These are phyloP conservation scores for Mya arenaria DNA, from an alignment of 1,140 invertebrate genomes.

Conservation along the genomic window DNA sequence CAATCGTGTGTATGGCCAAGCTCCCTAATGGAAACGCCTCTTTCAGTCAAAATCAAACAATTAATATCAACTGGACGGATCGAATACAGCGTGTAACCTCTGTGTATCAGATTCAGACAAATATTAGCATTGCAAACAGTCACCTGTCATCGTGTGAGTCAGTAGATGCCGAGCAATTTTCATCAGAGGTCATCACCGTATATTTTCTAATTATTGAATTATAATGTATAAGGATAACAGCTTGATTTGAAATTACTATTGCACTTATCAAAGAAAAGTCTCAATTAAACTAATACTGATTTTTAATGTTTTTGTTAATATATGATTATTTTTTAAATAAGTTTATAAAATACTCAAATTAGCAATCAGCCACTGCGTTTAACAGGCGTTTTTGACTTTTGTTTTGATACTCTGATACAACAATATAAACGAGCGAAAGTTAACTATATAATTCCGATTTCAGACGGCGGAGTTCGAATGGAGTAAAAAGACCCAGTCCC, in stretches of 20 bases:
- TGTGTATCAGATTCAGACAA: neutral
- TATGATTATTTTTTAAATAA: neutral
- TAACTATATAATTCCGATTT: neutral
- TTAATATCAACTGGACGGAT: neutral
- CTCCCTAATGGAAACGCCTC: neutral
- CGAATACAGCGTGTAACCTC: neutral
- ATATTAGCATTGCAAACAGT: neutral
- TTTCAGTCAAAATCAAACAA: no score
- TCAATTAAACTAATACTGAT: neutral
- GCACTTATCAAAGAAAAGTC: neutral
- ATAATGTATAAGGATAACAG: no score
- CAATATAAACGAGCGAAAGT: neutral
- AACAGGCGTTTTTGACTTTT: no score
- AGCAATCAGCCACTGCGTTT: no score
- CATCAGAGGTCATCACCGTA: neutral
- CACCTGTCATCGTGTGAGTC: no score
- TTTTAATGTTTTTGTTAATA: neutral
- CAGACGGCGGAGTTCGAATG: conserved; percentile 8
- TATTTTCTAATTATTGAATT: no score
- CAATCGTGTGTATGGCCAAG: conserved; percentile 36
- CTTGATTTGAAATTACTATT: no score
- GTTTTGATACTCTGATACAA: neutral
- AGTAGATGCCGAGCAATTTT: neutral
- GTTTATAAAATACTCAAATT: neutral
- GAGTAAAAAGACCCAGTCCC: neutral